Conservation (phyloP, 2,888 invertebrate genomes). For the Antitype chi region DNA sequence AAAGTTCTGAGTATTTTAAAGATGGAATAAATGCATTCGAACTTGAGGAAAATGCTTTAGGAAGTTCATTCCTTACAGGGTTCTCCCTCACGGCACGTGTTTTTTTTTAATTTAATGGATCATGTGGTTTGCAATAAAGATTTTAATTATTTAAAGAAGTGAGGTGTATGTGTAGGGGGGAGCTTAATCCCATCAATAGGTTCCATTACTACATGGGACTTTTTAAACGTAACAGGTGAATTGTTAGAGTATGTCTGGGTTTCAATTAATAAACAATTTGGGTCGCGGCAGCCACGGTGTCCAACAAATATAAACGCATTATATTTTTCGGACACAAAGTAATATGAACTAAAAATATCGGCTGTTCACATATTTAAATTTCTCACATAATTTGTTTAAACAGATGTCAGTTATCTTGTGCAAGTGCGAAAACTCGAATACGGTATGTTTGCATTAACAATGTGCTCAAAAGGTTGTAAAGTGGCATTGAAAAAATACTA, state of each 20-base stretch:
- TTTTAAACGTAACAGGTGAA: not conserved
- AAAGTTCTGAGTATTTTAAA: too few species aligned
- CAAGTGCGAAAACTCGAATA: conserved; percentile 14
- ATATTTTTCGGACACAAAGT: not conserved
- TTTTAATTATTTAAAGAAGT: not conserved
- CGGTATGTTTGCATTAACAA: conserved; percentile 24
- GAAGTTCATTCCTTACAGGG: too few species aligned
- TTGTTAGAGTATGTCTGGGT: not conserved
- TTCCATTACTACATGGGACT: not conserved
- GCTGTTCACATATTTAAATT: not conserved
- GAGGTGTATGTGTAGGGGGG: not conserved
- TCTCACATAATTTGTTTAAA: conserved; percentile 40
- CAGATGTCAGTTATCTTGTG: conserved; percentile 45
- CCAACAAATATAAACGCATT: too few species aligned
- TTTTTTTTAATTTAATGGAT: too few species aligned
- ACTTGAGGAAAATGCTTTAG: too few species aligned
- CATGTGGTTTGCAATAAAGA: too few species aligned
- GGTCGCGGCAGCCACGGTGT: not conserved
- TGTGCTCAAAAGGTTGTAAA: not conserved
- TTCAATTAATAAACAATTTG: not conserved
- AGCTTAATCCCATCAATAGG: not conserved
- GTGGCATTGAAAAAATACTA: conserved; percentile 8
- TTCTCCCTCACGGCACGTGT: too few species aligned
- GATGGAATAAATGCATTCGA: too few species aligned
- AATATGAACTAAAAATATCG: not conserved